These are phyloP conservation scores for Acanthosoma haemorrhoidale DNA, from an alignment of 2,888 invertebrate genomes.

Conservation along the genomic window DNA sequence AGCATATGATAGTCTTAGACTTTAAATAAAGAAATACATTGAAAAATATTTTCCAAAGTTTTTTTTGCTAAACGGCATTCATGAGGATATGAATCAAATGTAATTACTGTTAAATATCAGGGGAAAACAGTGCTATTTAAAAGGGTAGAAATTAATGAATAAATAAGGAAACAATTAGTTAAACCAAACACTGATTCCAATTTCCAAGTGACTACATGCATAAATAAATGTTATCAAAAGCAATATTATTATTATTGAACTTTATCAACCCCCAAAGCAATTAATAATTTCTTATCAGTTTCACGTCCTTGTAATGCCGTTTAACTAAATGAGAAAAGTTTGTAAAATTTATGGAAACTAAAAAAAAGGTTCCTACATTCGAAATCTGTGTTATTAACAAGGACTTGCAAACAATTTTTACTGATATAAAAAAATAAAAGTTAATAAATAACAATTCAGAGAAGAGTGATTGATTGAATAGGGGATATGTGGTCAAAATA, in stretches of 20 bases:
- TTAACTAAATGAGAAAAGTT: conserved; percentile 23
- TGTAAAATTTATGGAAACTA: not conserved
- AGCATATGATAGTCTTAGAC: conserved; percentile 21
- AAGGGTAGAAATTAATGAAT: not conserved
- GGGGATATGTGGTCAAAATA: conserved; percentile 1
- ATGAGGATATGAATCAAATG: conserved; percentile 19
- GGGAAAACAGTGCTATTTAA: not conserved
- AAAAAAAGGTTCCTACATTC: conserved; percentile 17
- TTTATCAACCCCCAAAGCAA: conserved; percentile 14
- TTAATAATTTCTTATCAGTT: not conserved
- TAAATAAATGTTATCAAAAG: conserved; percentile 17
- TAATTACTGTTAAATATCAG: not conserved
- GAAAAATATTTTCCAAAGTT: not conserved
- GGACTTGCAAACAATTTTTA: not conserved
- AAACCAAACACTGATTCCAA: not conserved
- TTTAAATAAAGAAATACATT: conserved; percentile 5
- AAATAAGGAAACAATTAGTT: not conserved
- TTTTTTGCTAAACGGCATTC: conserved; percentile 26
- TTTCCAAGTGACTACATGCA: conserved; percentile 18
- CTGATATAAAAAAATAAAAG: not conserved
- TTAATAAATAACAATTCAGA: not conserved
- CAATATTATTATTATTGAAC: not conserved
- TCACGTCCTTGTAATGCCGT: conserved; percentile 23
- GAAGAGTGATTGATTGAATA: not conserved
- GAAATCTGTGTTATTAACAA: conserved; percentile 29